These are phyloP conservation scores for Ormyrus pomaceus DNA, from an alignment of 2,888 invertebrate genomes.

Conservation along the genomic window DNA sequence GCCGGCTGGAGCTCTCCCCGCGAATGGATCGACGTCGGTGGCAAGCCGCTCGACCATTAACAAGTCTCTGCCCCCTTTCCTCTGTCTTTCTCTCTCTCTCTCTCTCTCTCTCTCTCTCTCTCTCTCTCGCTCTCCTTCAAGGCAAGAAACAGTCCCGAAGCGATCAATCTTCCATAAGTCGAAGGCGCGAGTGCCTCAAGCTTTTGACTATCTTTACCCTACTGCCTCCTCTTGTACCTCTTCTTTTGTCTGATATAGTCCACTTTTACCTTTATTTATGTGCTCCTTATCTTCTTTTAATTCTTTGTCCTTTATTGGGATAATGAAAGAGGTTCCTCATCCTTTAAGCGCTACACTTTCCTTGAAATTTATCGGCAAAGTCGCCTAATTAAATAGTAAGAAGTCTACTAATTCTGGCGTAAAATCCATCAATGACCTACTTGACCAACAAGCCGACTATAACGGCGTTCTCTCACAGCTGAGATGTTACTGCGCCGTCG, in stretches of 20 bases:
- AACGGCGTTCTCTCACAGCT: not conserved
- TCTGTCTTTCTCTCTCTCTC: not conserved
- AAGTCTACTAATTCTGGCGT: not conserved
- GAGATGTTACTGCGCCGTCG: too few species aligned
- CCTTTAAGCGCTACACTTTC: too few species aligned
- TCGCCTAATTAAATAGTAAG: too few species aligned
- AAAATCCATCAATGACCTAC: not conserved
- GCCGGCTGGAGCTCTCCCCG: not conserved
- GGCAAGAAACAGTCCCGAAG: slow-evolving; percentile 52
- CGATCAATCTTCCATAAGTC: slow-evolving; percentile 69
- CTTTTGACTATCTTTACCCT: slow-evolving; percentile 49
- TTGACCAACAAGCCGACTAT: not conserved
- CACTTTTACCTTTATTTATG: slow-evolving; percentile 23
- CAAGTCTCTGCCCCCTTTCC: slow-evolving; percentile 57
- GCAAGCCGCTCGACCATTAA: slow-evolving; percentile 67
- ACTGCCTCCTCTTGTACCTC: slow-evolving; percentile 1
- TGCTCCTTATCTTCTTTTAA: slow-evolving; percentile 2
- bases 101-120: not conserved
- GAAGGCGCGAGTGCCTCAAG: slow-evolving; percentile 52
- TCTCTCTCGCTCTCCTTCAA: not conserved
- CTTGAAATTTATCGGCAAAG: too few species aligned
- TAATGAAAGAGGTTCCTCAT: too few species aligned
- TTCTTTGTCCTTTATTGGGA: slow-evolving; percentile 9
- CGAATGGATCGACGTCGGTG: slow-evolving; percentile 63
- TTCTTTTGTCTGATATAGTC: not conserved